Evolutionary conservation across 1,140 invertebrate genomes (phyloP), one percentile per base, ranked within the genome.

Genomic region (Diorhabda sublineata): DNA sequence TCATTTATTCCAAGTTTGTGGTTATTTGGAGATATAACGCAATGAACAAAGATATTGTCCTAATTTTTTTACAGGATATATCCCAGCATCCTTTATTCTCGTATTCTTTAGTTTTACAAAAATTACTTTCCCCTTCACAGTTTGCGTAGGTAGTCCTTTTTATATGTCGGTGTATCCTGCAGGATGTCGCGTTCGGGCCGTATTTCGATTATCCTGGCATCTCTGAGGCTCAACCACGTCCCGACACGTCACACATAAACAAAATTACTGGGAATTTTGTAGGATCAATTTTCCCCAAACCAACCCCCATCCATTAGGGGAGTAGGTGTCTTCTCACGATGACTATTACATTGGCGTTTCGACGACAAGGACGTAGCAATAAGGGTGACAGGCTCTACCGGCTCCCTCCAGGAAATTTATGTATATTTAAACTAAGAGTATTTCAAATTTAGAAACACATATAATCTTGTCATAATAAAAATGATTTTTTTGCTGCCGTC

Each of bases 231-330:
- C 62, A 47, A 70, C 68, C 67, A 45, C 69, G 59, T 71, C 73
- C 61, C 58, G n/a, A 58, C 73, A 69, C 75, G 75, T 74, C 73
- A 72, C 77, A 77, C 77, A 78, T 78, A 78, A 78, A 78, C 76
- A 78, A 78, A 78, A 78, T 78, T 78, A 79, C 77, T 72, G 70
- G 76, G 76, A 79, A 79, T 79, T 79, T 77, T 76, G 75, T 77
- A 76, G 75, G 77, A 79, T 79, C 76, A 79, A 74, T 73, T 78
- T 77, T 72, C 77, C 77, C 47, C 47, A 52, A 52, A 52, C 47
- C 47, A 52, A 52, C 47, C 47, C n/a, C 77, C 72, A 77, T 76
- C 76, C 76, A 77, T 77, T 77, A 77, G 76, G 73, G 47, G 68
- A 67, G 61, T 56, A 66, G 57, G 41, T 60, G 60, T 64, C 74